Evolutionary conservation across 2,113 vertebrate species (phyloP).

Genomic region (Tachysurus vachellii): DNA sequence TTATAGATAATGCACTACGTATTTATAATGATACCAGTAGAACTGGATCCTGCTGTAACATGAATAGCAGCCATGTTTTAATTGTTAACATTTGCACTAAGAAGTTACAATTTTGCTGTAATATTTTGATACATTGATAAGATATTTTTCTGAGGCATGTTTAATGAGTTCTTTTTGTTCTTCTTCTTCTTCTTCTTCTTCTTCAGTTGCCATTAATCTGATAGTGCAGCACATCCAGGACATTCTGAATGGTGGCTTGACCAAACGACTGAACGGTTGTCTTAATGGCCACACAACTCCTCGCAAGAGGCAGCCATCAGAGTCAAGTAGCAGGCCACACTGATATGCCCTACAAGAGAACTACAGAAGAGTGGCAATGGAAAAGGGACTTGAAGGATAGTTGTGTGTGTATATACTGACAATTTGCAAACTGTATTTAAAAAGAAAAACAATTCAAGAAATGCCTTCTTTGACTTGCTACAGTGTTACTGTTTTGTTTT

Average conservation of each 20-base stretch:
- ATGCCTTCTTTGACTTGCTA: conserved; percentile 50
- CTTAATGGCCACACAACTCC: conserved; percentile 76
- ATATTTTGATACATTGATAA: background rate
- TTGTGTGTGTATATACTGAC: conserved; percentile 50
- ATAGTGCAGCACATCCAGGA: conserved; percentile 98
- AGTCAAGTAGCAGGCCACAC: conserved; percentile 88
- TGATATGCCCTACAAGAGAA: conserved; percentile 66
- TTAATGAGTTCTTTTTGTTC: background rate
- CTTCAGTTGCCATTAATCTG: conserved; percentile 91
- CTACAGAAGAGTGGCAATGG: background rate
- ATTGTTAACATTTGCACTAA: background rate
- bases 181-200: conserved; percentile 9
- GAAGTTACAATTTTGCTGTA: background rate
- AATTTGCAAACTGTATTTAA: conserved; percentile 56
- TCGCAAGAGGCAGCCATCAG: conserved; percentile 80
- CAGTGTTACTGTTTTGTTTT: conserved; percentile 26
- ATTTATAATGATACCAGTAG: background rate
- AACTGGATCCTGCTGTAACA: background rate
- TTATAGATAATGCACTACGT: background rate
- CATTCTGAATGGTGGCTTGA: conserved; percentile 87
- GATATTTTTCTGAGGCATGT: background rate
- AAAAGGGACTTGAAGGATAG: conserved; percentile 19
- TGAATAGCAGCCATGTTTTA: background rate
- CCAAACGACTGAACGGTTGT: conserved; percentile 84
- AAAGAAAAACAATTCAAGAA: conserved; percentile 47